Percentiles rank a stretch among this genome's conserved stretches.
Conservation (phyloP, 2,113 vertebrate species). For the Osmerus mordax region DNA sequence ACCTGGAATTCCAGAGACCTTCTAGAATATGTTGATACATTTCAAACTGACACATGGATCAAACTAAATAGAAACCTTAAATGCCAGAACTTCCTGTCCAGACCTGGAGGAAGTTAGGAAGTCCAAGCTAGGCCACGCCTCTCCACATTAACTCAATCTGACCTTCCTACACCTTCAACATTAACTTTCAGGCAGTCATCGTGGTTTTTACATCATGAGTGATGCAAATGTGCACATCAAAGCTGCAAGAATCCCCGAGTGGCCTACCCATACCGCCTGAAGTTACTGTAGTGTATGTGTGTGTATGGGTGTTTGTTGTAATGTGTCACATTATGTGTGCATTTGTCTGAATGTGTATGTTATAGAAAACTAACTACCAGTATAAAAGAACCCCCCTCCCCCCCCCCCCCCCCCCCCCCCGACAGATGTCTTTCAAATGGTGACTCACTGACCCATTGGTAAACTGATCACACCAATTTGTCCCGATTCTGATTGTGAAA, state of each 20-base stretch:
- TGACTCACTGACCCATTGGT: constrained; percentile 1
- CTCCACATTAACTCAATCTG: neutral
- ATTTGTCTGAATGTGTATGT: too few species aligned
- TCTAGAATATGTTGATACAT: too few species aligned
- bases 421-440: neutral
- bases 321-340: too few species aligned
- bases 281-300: too few species aligned
- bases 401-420: neutral
- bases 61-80: neutral
- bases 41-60: too few species aligned
- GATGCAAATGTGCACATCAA: neutral
- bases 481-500: neutral
- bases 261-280: neutral
- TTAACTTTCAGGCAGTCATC: neutral
- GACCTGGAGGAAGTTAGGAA: neutral
- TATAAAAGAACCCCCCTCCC: neutral
- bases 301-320: too few species aligned
- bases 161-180: neutral
- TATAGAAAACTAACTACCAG: neutral
- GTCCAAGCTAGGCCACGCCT: too few species aligned
- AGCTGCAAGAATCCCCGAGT: neutral
- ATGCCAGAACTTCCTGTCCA: neutral
- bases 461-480: neutral
- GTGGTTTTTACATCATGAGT: neutral
- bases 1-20: neutral